Conservation (phyloP, 2,797 vertebrate genomes). For the Astyanax mexicanus region DNA sequence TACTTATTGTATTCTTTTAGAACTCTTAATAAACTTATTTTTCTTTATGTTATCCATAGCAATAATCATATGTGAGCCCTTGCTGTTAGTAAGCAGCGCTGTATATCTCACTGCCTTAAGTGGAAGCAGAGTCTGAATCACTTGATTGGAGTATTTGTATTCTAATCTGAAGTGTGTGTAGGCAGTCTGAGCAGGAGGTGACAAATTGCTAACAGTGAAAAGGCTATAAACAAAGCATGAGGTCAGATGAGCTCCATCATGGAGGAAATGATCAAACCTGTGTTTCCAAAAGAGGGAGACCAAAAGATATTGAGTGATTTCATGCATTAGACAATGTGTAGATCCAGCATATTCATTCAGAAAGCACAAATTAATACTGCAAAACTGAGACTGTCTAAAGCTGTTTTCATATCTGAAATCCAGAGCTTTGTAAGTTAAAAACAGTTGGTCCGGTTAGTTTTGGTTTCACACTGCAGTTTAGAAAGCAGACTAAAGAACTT, state of each 20-base stretch:
- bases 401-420: no score
- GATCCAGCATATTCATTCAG: not conserved
- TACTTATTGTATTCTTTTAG: no score
- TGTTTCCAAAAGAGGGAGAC: not conserved
- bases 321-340: no score
- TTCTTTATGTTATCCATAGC: no score
- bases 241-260: not conserved
- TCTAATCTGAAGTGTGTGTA: constrained; percentile 1
- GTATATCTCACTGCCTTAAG: constrained; percentile 45
- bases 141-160: not conserved
- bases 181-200: constrained; percentile 21
- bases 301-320: not conserved
- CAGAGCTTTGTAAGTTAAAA: no score
- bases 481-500: no score
- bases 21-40: no score
- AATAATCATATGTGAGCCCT: not conserved
- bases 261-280: not conserved
- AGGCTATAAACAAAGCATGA: not conserved
- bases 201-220: not conserved
- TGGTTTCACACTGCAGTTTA: no score
- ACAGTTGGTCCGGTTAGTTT: no score
- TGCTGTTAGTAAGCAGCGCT: not conserved
- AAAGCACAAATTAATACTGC: no score
- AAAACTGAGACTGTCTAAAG: no score
- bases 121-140: constrained; percentile 55